Percentiles rank a stretch among this genome's conserved stretches.
Evolutionary conservation across 2,888 invertebrate genomes (phyloP).

Genomic region (Palloptera scutellata): DNA sequence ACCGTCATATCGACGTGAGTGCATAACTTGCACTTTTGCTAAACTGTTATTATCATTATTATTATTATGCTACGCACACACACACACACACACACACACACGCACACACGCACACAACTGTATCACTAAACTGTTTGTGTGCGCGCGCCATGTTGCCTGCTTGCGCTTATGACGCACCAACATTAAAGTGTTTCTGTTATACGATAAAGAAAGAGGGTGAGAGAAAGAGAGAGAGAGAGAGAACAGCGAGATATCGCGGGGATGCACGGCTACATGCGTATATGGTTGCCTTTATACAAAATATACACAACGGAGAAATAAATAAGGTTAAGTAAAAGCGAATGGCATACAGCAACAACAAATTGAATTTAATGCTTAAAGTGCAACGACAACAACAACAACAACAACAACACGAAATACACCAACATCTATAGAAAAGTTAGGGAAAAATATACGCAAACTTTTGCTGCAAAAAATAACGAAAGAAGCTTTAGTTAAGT

Average conservation of each 20-base stretch:
- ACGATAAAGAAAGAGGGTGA: background rate
- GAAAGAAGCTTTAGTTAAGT: too few relatives aligned
- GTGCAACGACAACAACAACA: background rate
- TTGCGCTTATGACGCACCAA: background rate
- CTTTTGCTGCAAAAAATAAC: too few relatives aligned
- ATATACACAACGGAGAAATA: background rate
- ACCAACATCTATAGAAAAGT: background rate
- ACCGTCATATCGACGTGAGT: too few relatives aligned
- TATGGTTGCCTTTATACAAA: background rate
- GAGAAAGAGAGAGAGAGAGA: background rate
- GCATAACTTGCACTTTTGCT: background rate
- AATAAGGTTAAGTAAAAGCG: too few relatives aligned
- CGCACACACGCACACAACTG: background rate
- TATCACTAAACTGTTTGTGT: too few relatives aligned
- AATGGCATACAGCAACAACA: conserved; percentile 6
- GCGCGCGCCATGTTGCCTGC: too few relatives aligned
- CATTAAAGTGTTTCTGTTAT: background rate
- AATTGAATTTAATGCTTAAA: background rate
- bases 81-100: background rate
- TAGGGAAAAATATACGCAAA: too few relatives aligned
- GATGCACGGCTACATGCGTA: too few relatives aligned
- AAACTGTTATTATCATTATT: conserved; percentile 1
- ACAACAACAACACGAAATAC: background rate
- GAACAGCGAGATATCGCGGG: background rate
- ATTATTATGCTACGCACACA: background rate